Evolutionary conservation across 2,113 vertebrate genomes (phyloP).

Genomic region (Dasyurus viverrinus): DNA sequence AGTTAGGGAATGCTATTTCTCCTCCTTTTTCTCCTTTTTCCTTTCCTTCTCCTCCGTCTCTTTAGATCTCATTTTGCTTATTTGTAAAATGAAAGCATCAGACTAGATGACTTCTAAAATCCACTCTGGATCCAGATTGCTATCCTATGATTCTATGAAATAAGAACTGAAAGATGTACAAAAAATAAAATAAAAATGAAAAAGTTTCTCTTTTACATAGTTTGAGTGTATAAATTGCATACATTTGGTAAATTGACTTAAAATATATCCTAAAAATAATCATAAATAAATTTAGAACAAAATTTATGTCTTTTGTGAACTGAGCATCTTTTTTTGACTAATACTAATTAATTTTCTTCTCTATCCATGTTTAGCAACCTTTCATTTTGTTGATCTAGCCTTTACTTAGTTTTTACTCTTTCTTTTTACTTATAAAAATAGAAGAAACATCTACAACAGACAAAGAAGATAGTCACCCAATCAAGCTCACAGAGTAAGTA

Average conservation of each 20-base stretch:
- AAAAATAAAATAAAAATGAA: neutral
- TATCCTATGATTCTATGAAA: neutral
- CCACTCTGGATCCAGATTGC: neutral
- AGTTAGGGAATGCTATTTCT: too few species aligned
- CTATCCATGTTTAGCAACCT: neutral
- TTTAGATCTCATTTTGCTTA: neutral
- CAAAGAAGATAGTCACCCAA: neutral
- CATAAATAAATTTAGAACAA: neutral
- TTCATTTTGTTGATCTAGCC: conserved; percentile 13
- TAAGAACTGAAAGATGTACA: neutral
- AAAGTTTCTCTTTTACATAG: neutral
- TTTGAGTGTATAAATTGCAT: neutral
- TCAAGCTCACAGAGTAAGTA: conserved; percentile 64
- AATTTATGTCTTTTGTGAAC: neutral
- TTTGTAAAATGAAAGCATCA: neutral
- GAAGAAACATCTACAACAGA: neutral
- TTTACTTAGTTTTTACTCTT: conserved; percentile 39
- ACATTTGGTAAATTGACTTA: neutral
- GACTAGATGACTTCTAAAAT: neutral
- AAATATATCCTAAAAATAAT: neutral
- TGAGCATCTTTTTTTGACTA: neutral
- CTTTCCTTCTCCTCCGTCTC: too few species aligned
- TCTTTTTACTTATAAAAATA: conserved; percentile 53
- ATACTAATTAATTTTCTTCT: neutral
- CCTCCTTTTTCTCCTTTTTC: too few species aligned